Evolutionary conservation across 2,113 vertebrate species (phyloP), one percentile per base, ranked within the genome.

Genomic region (Vireo altiloquus): DNA sequence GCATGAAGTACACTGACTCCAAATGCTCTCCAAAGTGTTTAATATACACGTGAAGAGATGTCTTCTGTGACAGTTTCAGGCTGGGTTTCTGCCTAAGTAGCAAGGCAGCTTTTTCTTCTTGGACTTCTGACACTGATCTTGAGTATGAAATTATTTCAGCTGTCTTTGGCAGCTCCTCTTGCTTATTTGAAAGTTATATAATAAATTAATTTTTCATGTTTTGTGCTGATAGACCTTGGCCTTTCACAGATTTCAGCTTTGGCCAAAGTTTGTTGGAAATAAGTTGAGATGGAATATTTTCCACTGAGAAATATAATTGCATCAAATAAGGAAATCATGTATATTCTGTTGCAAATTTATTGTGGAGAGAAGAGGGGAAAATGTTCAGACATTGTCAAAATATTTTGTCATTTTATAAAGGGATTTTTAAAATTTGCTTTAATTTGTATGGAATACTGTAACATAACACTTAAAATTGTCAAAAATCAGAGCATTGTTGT

Each of bases 381-480:
- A 65, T 69, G 7, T 87, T 89, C 63, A 85, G 64, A 86, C 11
- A 52, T 4, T 83, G 52, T 78, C 82, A 89, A 88, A 94, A 89
- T 88, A 89, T 90, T 93, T 92, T 90, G 59, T 59, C 31, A 89
- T 84, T 89, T 92, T 35, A 71, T 33, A 28, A 82, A 85, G 60
- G 68, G 1, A 60, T 52, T 80, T 90, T 28, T 0, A 5, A 66
- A 46, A 17, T 7, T 31, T 42, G 15, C 37, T 87, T 91, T 85
- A 53, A 92, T 82, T 86, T 80, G 9, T 46, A 46, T 37, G 5
- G 15, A 57, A 61, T 49, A 50, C 21, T 20, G 7, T n/a, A 88
- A 72, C 15, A 53, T 21, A 65, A 59, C 8, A n/a, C 24, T 80
- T 84, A 12, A 78, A 89, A 87, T 59, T 89, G 44, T 27, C 42